A percentile compares a stretch with the other conserved stretches of the same genome.
Evolutionary conservation across 2,888 invertebrate species (phyloP).

Genomic region (Volucella inanis): DNA sequence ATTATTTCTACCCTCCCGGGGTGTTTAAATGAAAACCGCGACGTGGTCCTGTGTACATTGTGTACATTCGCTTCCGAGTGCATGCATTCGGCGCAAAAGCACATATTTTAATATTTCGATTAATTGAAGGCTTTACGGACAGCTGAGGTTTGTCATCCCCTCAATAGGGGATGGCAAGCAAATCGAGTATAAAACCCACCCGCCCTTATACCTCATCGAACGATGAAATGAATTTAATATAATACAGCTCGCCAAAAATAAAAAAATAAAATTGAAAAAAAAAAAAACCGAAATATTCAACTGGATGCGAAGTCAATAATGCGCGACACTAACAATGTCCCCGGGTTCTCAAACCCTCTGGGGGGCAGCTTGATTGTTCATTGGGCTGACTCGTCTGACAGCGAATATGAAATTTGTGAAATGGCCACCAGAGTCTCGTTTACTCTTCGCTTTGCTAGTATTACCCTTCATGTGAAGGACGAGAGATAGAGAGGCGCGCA

Average conservation of each 20-base stretch:
- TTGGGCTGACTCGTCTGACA: conserved; percentile 61
- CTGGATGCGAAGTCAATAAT: conserved; percentile 67
- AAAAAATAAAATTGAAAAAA: conserved; percentile 24
- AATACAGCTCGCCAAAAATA: conserved; percentile 45
- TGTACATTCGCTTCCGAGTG: conserved; percentile 41
- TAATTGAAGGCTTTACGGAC: conserved; percentile 78
- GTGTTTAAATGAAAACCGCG: conserved; percentile 61
- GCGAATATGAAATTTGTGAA: conserved; percentile 73
- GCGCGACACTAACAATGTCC: conserved; percentile 70
- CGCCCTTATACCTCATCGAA: conserved; percentile 3
- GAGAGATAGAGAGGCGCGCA: background rate
- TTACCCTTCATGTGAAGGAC: conserved; percentile 17
- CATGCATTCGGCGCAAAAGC: conserved; percentile 55
- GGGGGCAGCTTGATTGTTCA: conserved; percentile 50
- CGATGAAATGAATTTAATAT: conserved; percentile 70
- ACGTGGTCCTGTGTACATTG: conserved; percentile 32
- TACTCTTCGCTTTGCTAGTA: conserved; percentile 12
- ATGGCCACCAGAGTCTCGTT: conserved; percentile 56
- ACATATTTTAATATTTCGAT: conserved; percentile 75
- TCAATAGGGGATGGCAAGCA: conserved; percentile 31
- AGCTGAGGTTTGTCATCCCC: conserved; percentile 77
- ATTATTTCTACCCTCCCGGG: conserved; percentile 44
- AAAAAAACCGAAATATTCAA: conserved; percentile 25
- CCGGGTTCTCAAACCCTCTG: conserved; percentile 3
- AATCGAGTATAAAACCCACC: background rate